Evolutionary conservation across 2,888 invertebrate genomes (phyloP).

Genomic region (Drosophila longiperda): DNA sequence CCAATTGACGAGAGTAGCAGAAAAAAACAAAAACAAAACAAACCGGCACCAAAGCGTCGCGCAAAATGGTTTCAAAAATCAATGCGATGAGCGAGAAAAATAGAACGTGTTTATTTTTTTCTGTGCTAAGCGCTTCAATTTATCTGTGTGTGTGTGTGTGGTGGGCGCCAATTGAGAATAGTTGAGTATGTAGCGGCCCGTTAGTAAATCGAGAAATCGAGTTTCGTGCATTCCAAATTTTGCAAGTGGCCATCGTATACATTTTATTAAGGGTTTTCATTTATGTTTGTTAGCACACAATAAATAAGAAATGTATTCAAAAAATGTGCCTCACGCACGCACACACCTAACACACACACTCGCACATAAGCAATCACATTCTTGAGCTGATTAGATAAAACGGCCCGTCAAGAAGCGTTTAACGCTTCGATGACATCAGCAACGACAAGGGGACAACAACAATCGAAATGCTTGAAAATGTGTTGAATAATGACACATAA

Average conservation of each 20-base stretch:
- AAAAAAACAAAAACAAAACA: conserved; percentile 11
- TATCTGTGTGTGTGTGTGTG: conserved; percentile 36
- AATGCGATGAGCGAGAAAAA: conserved; percentile 70
- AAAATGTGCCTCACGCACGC: conserved; percentile 51
- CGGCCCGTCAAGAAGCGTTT: conserved; percentile 26
- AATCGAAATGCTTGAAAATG: conserved; percentile 39
- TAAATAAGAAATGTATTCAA: conserved; percentile 60
- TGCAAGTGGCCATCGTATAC: conserved; percentile 66
- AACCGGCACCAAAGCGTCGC: conserved; percentile 67
- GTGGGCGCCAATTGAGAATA: conserved; percentile 67
- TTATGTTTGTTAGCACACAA: conserved; percentile 51
- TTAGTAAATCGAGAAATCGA: conserved; percentile 63
- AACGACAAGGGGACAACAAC: conserved; percentile 33
- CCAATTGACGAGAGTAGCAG: conserved; percentile 37
- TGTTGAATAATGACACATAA: conserved; percentile 44
- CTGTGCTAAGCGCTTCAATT: conserved; percentile 78
- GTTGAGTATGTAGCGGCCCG: conserved; percentile 50
- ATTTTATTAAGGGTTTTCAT: conserved; percentile 59
- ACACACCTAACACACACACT: conserved; percentile 11
- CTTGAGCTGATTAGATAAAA: conserved; percentile 69
- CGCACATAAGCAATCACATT: conserved; percentile 9
- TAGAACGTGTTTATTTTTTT: conserved; percentile 76
- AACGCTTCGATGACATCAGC: conserved; percentile 65
- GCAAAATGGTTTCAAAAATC: conserved; percentile 82
- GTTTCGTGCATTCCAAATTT: conserved; percentile 74